Percentiles rank a stretch among this genome's conserved stretches.
These are phyloP conservation scores for Gymnocephalus cernua DNA, from an alignment of 2,113 vertebrate genomes.

Conservation along the genomic window DNA sequence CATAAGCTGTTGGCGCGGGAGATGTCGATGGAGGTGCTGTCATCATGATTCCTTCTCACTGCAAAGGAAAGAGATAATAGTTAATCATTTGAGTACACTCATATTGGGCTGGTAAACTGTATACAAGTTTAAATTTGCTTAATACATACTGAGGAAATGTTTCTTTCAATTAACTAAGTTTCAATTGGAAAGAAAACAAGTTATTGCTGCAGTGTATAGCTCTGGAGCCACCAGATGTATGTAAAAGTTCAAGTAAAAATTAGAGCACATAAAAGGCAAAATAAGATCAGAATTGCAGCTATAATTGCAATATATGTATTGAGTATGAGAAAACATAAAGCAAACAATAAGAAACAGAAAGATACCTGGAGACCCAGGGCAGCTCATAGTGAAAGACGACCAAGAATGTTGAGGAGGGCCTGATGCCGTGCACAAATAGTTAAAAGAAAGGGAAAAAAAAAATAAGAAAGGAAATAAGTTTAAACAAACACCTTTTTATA, in stretches of 20 bases:
- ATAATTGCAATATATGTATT: background rate
- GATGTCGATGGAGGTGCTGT: constrained; percentile 80
- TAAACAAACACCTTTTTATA: background rate
- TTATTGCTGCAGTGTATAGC: background rate
- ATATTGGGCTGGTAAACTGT: background rate
- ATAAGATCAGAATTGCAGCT: background rate
- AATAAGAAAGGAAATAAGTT: background rate
- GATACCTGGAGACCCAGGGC: constrained; percentile 83
- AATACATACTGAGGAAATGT: background rate
- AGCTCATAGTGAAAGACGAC: constrained; percentile 84
- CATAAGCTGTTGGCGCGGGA: constrained; percentile 86
- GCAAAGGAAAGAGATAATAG: constrained; percentile 17
- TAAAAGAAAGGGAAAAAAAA: background rate
- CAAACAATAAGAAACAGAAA: constrained; percentile 33
- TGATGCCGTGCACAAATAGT: constrained; percentile 53
- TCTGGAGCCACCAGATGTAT: background rate
- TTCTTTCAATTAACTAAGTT: background rate
- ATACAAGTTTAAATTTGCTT: background rate
- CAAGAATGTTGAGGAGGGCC: constrained; percentile 82
- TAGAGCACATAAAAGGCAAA: background rate
- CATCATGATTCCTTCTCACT: constrained; percentile 79
- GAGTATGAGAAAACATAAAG: background rate
- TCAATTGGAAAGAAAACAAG: background rate
- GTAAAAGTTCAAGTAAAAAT: background rate
- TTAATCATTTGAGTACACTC: background rate